Percentiles rank a stretch among this genome's conserved stretches.
These are phyloP conservation scores for Diceros bicornis DNA, from an alignment of 2,797 vertebrate species.

Conservation along the genomic window DNA sequence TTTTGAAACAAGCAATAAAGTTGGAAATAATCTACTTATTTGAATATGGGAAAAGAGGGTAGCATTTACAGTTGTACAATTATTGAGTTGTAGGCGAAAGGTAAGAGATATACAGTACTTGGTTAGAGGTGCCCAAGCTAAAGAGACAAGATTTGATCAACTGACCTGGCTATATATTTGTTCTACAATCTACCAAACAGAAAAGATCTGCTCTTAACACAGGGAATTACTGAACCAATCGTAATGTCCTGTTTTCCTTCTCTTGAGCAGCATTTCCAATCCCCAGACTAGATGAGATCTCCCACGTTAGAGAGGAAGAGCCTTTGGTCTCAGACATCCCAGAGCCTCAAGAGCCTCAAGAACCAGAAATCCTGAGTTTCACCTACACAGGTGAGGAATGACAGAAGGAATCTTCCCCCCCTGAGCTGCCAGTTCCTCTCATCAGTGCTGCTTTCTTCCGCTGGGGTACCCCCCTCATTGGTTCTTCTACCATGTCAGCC, in stretches of 20 bases:
- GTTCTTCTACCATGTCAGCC: neutral
- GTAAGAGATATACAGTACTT: neutral
- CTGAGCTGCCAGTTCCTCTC: neutral
- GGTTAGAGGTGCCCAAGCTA: neutral
- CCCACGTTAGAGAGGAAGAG: slow-evolving; percentile 78
- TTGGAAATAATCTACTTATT: neutral
- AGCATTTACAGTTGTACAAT: neutral
- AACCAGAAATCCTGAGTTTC: slow-evolving; percentile 85
- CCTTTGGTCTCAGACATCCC: slow-evolving; percentile 64
- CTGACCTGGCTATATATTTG: neutral
- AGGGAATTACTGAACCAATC: slow-evolving; percentile 14
- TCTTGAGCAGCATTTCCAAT: slow-evolving; percentile 85
- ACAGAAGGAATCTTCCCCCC: neutral
- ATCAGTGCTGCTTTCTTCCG: neutral
- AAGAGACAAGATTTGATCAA: neutral
- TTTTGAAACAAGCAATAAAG: slow-evolving; percentile 1
- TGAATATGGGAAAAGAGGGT: neutral
- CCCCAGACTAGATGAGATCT: slow-evolving; percentile 81
- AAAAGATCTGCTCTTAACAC: slow-evolving; percentile 35
- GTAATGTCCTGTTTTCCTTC: slow-evolving; percentile 71
- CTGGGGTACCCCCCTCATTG: neutral
- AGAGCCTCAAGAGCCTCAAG: slow-evolving; percentile 76
- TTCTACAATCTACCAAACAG: neutral
- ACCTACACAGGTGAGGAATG: slow-evolving; percentile 83
- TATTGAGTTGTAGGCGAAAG: neutral